Evolutionary conservation across 1,140 invertebrate species (phyloP).

Genomic region (Melanaphis sacchari): DNA sequence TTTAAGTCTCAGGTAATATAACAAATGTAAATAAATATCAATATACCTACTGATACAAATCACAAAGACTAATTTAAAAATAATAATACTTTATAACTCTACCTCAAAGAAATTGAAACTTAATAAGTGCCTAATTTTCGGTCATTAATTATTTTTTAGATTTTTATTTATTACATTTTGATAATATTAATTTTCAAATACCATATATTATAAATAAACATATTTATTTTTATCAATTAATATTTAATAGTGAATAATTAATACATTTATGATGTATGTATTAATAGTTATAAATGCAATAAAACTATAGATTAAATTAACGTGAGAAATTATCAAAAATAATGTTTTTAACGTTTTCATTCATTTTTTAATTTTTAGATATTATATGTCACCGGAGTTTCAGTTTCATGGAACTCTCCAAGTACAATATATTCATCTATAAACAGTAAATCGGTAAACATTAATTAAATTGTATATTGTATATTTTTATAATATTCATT

Average conservation of each 20-base stretch:
- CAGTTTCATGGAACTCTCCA: neutral
- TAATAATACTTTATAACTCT: neutral
- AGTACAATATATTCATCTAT: neutral
- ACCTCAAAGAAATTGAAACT: neutral
- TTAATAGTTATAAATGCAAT: neutral
- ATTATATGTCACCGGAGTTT: neutral
- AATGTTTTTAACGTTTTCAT: neutral
- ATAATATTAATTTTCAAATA: neutral
- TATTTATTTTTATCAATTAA: neutral
- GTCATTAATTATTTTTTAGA: neutral
- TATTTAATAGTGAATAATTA: neutral
- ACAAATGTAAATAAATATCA: neutral
- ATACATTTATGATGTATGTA: too few species aligned
- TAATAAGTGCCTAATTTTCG: neutral
- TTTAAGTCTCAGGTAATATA: neutral
- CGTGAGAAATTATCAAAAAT: neutral
- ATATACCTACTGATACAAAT: neutral
- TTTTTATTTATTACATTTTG: neutral
- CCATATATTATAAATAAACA: neutral
- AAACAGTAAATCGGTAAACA: neutral
- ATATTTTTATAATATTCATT: neutral
- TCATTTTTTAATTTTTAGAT: neutral
- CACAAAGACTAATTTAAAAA: neutral
- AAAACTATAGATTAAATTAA: neutral
- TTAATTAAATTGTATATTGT: neutral